phyloP scores from a whole-genome alignment of 2,888 invertebrate species.

The Himalopsyche anomala region DNA sequence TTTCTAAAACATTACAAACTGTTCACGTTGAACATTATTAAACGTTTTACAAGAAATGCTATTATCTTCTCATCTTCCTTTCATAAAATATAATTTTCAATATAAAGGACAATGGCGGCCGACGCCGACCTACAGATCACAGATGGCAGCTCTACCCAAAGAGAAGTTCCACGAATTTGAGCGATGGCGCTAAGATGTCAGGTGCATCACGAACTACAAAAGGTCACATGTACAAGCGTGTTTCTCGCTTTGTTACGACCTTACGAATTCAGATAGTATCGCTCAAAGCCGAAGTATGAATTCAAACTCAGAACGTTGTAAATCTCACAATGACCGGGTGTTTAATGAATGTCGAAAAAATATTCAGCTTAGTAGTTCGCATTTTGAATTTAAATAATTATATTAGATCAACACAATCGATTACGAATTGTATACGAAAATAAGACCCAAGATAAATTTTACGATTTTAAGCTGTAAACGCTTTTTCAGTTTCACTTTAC shows the following conservation, averaged over 20 bases:
- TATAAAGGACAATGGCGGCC: slow-evolving; percentile 9
- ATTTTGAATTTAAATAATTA: too few relatives aligned
- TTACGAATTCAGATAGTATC: slow-evolving; percentile 30
- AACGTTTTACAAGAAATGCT: too few relatives aligned
- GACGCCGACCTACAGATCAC: slow-evolving; percentile 35
- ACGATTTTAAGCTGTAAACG: too few relatives aligned
- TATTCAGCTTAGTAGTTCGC: too few relatives aligned
- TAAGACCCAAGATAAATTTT: too few relatives aligned
- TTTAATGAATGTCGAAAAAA: background rate
- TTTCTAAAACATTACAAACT: too few relatives aligned
- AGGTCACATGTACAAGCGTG: slow-evolving; percentile 20
- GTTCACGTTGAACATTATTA: too few relatives aligned
- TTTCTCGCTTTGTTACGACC: slow-evolving; percentile 9
- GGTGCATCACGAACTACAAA: slow-evolving; percentile 33
- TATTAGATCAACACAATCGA: too few relatives aligned
- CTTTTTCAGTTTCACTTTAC: too few relatives aligned
- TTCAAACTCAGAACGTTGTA: slow-evolving; percentile 3
- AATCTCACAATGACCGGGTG: slow-evolving; percentile 8
- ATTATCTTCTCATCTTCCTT: too few relatives aligned
- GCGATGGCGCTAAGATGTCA: slow-evolving; percentile 39
- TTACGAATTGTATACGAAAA: too few relatives aligned
- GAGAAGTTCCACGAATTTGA: slow-evolving; percentile 40
- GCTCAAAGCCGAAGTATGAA: background rate
- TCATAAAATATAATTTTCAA: background rate
- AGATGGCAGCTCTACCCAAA: slow-evolving; percentile 33